Evolutionary conservation across 2,113 vertebrate genomes (phyloP).

Genomic region (Ceyx melanurus): DNA sequence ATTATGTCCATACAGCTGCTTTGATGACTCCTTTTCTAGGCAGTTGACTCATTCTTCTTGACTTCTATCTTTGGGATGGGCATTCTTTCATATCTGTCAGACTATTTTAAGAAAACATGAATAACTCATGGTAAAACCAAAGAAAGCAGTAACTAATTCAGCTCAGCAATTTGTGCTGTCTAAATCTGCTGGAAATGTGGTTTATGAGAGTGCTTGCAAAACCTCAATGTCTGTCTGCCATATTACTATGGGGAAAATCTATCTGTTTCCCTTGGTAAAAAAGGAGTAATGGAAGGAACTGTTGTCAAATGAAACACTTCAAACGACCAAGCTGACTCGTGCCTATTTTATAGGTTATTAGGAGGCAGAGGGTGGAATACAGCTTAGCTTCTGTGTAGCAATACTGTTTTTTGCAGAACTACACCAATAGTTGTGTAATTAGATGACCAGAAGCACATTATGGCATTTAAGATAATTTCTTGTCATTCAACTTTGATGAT

Average conservation of each 20-base stretch:
- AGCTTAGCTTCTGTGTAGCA: neutral
- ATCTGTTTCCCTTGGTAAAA: neutral
- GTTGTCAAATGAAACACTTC: neutral
- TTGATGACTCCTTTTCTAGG: neutral
- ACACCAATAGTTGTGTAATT: neutral
- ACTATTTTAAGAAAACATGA: neutral
- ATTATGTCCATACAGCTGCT: neutral
- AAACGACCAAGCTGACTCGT: neutral
- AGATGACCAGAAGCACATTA: rapidly evolving
- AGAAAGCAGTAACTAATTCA: neutral
- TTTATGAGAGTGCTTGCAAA: neutral
- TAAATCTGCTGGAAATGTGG: neutral
- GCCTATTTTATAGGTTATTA: neutral
- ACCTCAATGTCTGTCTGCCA: neutral
- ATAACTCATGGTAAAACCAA: neutral
- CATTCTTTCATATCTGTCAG: neutral
- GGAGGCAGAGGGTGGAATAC: neutral
- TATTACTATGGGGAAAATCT: neutral
- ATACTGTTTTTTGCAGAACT: neutral
- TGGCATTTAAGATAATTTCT: neutral
- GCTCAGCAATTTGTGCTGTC: neutral
- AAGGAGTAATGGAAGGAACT: neutral
- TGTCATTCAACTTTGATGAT: neutral
- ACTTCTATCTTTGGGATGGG: neutral
- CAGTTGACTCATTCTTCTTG: neutral